These are phyloP conservation scores for Dusona sp. DNA, from an alignment of 2,888 invertebrate species.

Conservation along the genomic window DNA sequence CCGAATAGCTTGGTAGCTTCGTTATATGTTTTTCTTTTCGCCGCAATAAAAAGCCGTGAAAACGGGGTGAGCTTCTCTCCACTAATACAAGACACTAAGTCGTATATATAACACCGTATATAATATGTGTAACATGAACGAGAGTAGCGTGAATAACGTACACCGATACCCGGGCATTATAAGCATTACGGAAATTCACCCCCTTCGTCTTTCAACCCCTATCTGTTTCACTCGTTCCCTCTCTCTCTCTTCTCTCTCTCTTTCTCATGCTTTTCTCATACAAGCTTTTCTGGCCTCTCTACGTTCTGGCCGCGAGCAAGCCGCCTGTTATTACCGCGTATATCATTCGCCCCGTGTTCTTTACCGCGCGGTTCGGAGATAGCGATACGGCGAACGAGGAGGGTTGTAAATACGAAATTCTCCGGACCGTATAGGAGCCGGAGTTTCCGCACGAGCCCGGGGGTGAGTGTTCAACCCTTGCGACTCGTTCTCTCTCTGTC, in stretches of 20 bases:
- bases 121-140: conserved; percentile 68
- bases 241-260: conserved; percentile 39
- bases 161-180: conserved; percentile 74
- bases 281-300: conserved; percentile 66
- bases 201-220: conserved; percentile 74
- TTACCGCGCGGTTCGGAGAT: conserved; percentile 73
- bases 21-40: conserved; percentile 45
- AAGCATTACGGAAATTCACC: conserved; percentile 81
- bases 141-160: conserved; percentile 67
- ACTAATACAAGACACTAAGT: conserved; percentile 62
- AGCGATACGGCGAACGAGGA: conserved; percentile 72
- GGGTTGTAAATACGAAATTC: conserved; percentile 79
- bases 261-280: conserved; percentile 52
- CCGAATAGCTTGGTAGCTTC: conserved; percentile 24
- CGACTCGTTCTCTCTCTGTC: conserved; percentile 37
- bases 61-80: conserved; percentile 70
- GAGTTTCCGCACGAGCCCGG: conserved; percentile 44
- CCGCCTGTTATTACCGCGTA: conserved; percentile 82
- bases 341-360: conserved; percentile 81
- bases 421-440: conserved; percentile 67
- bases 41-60: conserved; percentile 79
- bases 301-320: conserved; percentile 71
- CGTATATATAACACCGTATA: conserved; percentile 29
- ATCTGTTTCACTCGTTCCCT: conserved; percentile 26
- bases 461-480: conserved; percentile 68